Evolutionary conservation across 30 jellyfish, hydroid and myxozoan species (phyloP).

Genomic region (Mastigias papua): DNA sequence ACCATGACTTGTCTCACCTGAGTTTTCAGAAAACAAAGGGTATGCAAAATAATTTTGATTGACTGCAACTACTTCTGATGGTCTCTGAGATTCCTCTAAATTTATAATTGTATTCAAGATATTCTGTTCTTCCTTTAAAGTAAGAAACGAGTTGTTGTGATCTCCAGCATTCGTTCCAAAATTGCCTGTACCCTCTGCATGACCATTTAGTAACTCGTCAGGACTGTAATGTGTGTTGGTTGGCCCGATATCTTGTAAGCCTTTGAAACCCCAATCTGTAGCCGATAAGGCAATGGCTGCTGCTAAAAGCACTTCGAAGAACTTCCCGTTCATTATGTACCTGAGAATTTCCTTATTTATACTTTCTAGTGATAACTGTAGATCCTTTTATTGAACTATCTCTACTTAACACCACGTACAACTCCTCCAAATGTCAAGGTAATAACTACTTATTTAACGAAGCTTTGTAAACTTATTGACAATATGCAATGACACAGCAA

Average conservation of each 20-base stretch:
- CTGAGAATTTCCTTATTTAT: too few relatives aligned
- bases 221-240: conserved; percentile 12
- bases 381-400: too few relatives aligned
- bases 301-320: conserved; percentile 33
- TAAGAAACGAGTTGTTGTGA: neutral
- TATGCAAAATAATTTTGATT: conserved; percentile 37
- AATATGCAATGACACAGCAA: conserved; percentile 78
- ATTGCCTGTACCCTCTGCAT: neutral
- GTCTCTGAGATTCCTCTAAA: conserved; percentile 58
- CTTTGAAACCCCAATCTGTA: conserved; percentile 53
- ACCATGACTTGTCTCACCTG: conserved; percentile 16
- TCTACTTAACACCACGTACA: too few relatives aligned
- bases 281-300: conserved; percentile 47
- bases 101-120: conserved; percentile 48
- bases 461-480: neutral
- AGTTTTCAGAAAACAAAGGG: conserved; percentile 51
- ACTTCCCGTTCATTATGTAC: conserved; percentile 42
- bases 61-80: neutral
- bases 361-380: too few relatives aligned
- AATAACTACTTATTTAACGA: neutral
- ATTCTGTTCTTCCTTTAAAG: conserved; percentile 49
- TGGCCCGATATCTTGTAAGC: neutral
- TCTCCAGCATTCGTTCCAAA: neutral
- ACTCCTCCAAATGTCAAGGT: neutral
- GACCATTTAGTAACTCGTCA: conserved; percentile 17